Evolutionary conservation across 2,113 vertebrate genomes (phyloP).

Genomic region (Australoheros scitulus): DNA sequence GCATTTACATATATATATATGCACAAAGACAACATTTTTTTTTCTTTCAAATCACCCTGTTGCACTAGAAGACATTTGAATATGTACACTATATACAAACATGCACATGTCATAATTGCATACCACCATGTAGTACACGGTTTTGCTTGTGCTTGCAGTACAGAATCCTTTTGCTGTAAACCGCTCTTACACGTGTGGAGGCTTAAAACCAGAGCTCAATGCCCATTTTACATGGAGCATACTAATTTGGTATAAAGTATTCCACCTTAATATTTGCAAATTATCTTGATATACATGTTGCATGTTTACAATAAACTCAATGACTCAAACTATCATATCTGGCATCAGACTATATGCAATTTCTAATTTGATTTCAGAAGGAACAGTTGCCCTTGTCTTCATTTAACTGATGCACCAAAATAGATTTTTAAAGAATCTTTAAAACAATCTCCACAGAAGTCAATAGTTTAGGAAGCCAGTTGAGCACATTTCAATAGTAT

Average conservation of each 20-base stretch:
- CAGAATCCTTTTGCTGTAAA: conserved; percentile 61
- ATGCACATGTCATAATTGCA: conserved; percentile 62
- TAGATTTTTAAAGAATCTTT: neutral
- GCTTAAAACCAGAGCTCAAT: conserved; percentile 34
- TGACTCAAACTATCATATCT: neutral
- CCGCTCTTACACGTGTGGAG: conserved; percentile 44
- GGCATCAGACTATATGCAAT: neutral
- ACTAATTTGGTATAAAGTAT: neutral
- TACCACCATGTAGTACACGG: conserved; percentile 62
- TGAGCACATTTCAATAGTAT: neutral
- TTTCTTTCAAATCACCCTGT: conserved; percentile 63
- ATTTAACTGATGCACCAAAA: neutral
- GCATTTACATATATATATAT: conserved; percentile 52
- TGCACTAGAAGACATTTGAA: conserved; percentile 69
- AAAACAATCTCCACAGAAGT: neutral
- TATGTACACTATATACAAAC: conserved; percentile 79
- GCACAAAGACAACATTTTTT: conserved; percentile 35
- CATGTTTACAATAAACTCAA: conserved; percentile 26
- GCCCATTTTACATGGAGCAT: neutral
- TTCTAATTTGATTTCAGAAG: neutral
- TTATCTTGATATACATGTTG: neutral
- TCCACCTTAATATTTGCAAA: neutral
- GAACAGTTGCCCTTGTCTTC: neutral
- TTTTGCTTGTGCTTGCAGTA: conserved; percentile 77
- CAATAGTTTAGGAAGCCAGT: neutral